These are phyloP conservation scores for Gastrophysa polygoni DNA, from an alignment of 2,888 invertebrate species.

Conservation along the genomic window DNA sequence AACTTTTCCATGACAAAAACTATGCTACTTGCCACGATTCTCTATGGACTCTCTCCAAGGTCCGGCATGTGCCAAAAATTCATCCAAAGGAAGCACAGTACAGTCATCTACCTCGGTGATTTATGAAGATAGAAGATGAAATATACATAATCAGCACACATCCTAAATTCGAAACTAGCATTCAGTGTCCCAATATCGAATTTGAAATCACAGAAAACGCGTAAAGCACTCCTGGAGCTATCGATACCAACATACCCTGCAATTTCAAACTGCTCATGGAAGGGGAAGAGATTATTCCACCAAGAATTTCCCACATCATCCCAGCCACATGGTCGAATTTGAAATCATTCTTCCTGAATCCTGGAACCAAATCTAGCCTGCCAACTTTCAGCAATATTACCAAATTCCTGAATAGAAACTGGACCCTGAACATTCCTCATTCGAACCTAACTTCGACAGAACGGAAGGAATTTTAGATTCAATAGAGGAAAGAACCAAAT, in stretches of 20 bases:
- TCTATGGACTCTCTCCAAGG: slow-evolving; percentile 22
- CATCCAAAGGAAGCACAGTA: slow-evolving; percentile 30
- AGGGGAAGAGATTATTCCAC: too few species aligned
- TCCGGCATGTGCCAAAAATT: slow-evolving; percentile 26
- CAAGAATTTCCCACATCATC: background rate
- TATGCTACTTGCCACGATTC: slow-evolving; percentile 33
- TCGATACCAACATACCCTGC: too few species aligned
- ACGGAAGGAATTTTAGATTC: slow-evolving; percentile 11
- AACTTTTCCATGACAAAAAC: slow-evolving; percentile 26
- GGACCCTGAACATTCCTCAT: slow-evolving; percentile 15
- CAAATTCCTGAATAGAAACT: slow-evolving; percentile 13
- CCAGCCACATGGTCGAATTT: background rate
- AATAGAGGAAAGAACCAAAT: background rate
- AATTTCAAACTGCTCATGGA: too few species aligned
- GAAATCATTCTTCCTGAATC: slow-evolving; percentile 2
- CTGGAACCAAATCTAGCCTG: background rate
- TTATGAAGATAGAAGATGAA: too few species aligned
- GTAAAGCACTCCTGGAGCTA: too few species aligned
- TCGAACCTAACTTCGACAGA: slow-evolving; percentile 12
- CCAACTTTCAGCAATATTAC: slow-evolving; percentile 6
- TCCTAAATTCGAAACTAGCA: too few species aligned
- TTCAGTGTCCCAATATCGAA: too few species aligned
- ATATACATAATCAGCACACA: too few species aligned
- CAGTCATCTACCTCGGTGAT: too few species aligned
- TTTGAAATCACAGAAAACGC: too few species aligned